Conservation (phyloP, 1,140 invertebrate species). For the Caenorhabditis briggsae region DNA sequence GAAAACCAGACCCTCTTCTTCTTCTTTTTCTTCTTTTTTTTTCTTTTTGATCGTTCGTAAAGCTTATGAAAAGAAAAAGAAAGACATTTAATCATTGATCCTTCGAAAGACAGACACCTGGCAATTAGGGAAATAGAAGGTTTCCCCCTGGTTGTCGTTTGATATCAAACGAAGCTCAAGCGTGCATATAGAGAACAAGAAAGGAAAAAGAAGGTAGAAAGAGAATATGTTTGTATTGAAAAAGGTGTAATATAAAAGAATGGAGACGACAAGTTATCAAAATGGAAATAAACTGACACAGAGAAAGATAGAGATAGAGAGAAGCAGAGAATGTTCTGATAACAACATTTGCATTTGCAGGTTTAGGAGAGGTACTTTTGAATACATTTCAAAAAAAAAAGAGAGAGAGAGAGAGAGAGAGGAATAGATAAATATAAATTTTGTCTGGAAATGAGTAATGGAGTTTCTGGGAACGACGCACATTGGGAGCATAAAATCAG, state of each 20-base stretch:
- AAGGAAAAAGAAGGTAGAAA: background rate
- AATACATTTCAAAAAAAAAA: background rate
- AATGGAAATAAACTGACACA: background rate
- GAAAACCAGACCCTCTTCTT: conserved; percentile 1
- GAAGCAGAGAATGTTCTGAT: background rate
- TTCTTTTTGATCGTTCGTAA: background rate
- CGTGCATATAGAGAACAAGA: background rate
- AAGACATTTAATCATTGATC: conserved; percentile 40
- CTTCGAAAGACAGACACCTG: background rate
- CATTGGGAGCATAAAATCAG: too few relatives aligned
- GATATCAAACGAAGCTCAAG: background rate
- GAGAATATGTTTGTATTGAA: conserved; percentile 7
- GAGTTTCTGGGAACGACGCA: too few relatives aligned
- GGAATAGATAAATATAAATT: background rate
- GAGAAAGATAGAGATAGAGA: background rate
- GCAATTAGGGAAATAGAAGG: conserved; percentile 13
- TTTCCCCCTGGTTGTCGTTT: background rate
- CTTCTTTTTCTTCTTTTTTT: background rate
- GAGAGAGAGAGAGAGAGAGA: background rate
- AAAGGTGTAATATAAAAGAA: background rate
- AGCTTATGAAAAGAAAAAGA: background rate
- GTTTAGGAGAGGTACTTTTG: background rate
- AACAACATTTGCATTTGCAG: conserved; percentile 44
- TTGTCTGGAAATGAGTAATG: too few relatives aligned
- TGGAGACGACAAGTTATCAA: conserved; percentile 32